These are phyloP conservation scores for Bucco capensis DNA, from an alignment of 2,113 vertebrate genomes.

Conservation along the genomic window DNA sequence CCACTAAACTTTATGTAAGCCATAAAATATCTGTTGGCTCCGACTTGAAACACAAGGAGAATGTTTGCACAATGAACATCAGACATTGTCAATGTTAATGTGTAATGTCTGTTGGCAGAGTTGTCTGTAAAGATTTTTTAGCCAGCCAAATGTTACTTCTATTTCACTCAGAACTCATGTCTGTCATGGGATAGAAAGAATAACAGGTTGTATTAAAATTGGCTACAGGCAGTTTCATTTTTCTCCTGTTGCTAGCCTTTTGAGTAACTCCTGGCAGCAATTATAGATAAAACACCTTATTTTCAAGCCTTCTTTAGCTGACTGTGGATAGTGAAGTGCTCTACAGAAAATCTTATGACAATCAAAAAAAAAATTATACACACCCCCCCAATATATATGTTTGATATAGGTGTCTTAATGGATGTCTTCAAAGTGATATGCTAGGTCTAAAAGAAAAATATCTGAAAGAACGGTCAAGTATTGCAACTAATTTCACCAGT, in stretches of 20 bases:
- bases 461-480: not conserved
- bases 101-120: constrained; percentile 56
- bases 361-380: not conserved
- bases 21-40: constrained; percentile 52
- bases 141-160: constrained; percentile 57
- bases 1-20: constrained; percentile 51
- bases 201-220: constrained; percentile 58
- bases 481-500: not conserved
- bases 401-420: not conserved
- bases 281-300: not conserved
- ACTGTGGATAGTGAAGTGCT: not conserved
- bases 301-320: constrained; percentile 4
- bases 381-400: fast-evolving
- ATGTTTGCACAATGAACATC: constrained; percentile 47
- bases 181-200: constrained; percentile 42
- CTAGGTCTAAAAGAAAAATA: not conserved
- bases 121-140: constrained; percentile 55
- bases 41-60: constrained; percentile 46
- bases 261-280: constrained; percentile 45
- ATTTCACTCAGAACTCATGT: constrained; percentile 38
- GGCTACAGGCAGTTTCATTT: constrained; percentile 1
- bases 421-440: not conserved
- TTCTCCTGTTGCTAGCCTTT: constrained; percentile 36
- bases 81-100: constrained; percentile 51
- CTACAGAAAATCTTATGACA: not conserved